A percentile compares a stretch with the other conserved stretches of the same genome.
Evolutionary conservation across 2,113 vertebrate species (phyloP).

Genomic region (Mesembrinibis cayennensis): DNA sequence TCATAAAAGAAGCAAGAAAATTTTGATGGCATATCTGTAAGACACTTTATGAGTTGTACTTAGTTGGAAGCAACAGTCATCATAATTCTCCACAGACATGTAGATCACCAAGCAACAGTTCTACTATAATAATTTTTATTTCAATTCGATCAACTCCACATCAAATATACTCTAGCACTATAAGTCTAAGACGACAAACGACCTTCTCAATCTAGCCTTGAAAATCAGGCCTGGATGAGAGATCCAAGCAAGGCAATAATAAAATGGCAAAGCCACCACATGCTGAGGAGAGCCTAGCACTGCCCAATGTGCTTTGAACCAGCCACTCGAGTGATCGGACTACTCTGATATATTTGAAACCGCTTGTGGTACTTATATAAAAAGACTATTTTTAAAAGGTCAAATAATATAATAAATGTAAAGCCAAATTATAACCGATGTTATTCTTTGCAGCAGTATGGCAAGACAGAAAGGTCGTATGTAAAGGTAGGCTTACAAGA

Average conservation of each 20-base stretch:
- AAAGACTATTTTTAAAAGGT: slow-evolving; percentile 5
- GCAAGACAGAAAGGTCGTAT: neutral
- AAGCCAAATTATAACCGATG: neutral
- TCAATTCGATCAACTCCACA: neutral
- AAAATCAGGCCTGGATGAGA: neutral
- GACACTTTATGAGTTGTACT: neutral
- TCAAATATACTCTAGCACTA: neutral
- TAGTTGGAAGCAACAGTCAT: neutral
- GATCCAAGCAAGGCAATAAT: neutral
- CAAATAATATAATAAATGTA: slow-evolving; percentile 3
- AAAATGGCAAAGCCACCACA: neutral
- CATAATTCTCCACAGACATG: neutral
- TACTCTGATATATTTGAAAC: neutral
- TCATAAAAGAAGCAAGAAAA: neutral
- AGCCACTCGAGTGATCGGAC: neutral
- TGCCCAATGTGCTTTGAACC: neutral
- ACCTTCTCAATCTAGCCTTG: neutral
- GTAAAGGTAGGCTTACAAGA: neutral
- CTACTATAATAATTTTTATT: neutral
- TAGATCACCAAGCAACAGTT: neutral
- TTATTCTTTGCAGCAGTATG: neutral
- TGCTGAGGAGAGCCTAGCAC: neutral
- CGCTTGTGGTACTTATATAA: neutral
- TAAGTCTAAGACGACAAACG: neutral
- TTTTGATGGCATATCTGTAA: neutral